These are phyloP conservation scores for Xiphorhynchus elegans DNA, from an alignment of 2,113 vertebrate genomes.

Conservation along the genomic window DNA sequence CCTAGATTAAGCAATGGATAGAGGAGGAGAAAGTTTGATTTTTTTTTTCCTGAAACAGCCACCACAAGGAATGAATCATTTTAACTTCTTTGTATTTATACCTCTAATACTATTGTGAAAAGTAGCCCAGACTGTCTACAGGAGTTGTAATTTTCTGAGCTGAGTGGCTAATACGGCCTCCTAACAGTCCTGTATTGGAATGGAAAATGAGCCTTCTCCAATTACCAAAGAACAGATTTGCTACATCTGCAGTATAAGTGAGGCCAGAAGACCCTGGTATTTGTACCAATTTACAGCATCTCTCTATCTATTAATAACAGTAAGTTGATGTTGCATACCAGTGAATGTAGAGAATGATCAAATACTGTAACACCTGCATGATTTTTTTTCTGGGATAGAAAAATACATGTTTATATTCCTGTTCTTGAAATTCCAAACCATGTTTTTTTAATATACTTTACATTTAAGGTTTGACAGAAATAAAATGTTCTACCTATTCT, in stretches of 20 bases:
- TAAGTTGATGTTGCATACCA: slow-evolving; percentile 32
- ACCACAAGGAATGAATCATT: not conserved
- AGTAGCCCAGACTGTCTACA: not conserved
- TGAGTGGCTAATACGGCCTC: not conserved
- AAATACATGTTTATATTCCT: slow-evolving; percentile 54
- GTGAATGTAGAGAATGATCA: slow-evolving; percentile 38
- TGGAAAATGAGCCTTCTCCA: slow-evolving; percentile 43
- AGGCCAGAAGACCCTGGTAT: slow-evolving; percentile 26
- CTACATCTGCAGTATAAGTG: slow-evolving; percentile 32
- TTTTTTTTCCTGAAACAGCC: not conserved
- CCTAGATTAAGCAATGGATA: slow-evolving; percentile 29
- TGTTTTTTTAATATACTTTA: slow-evolving; percentile 58
- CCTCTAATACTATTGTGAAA: not conserved
- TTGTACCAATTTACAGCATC: slow-evolving; percentile 40
- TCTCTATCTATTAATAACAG: slow-evolving; percentile 41
- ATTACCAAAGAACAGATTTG: slow-evolving; percentile 78
- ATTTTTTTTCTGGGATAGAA: slow-evolving; percentile 44
- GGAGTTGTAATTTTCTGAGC: not conserved
- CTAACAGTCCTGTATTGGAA: slow-evolving; percentile 37
- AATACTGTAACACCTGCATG: slow-evolving; percentile 26
- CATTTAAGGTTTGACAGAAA: slow-evolving; percentile 52
- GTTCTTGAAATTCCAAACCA: slow-evolving; percentile 46
- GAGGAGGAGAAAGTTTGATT: not conserved
- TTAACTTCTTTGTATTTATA: not conserved
- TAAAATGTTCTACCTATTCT: slow-evolving; percentile 60